These are phyloP conservation scores for Papilio machaon DNA, from an alignment of 1,140 invertebrate species.

Conservation along the genomic window DNA sequence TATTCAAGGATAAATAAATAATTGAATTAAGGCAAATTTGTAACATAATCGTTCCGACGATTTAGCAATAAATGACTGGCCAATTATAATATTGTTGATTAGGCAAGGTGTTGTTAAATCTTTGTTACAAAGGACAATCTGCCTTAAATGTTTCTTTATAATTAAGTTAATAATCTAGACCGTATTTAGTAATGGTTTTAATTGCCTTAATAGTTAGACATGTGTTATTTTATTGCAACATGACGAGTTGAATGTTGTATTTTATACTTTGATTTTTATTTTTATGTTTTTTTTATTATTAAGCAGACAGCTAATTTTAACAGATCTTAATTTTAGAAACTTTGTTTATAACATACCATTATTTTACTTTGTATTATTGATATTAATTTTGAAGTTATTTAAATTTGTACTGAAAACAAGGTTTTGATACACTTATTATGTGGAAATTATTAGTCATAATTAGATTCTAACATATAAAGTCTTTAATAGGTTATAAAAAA, in stretches of 20 bases:
- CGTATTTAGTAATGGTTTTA: not conserved
- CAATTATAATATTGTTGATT: conserved; percentile 8
- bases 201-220: conserved; percentile 6
- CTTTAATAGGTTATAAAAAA: not conserved
- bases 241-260: not conserved
- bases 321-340: not conserved
- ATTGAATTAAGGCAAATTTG: conserved; percentile 19
- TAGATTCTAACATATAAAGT: not conserved
- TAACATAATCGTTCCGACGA: not conserved
- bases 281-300: not conserved
- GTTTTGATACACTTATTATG: no score
- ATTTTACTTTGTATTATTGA: no score
- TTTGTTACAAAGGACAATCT: conserved; percentile 10
- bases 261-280: conserved; percentile 8
- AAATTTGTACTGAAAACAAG: no score
- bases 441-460: no score
- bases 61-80: not conserved
- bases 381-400: no score
- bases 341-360: no score
- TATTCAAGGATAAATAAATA: conserved; percentile 24
- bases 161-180: conserved; percentile 24
- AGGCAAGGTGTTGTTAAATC: conserved; percentile 22
- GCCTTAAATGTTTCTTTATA: conserved; percentile 1
- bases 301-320: not conserved
- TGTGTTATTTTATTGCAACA: conserved; percentile 10